These are phyloP conservation scores for Nomada goodeniana DNA, from an alignment of 2,888 invertebrate species.

Conservation along the genomic window DNA sequence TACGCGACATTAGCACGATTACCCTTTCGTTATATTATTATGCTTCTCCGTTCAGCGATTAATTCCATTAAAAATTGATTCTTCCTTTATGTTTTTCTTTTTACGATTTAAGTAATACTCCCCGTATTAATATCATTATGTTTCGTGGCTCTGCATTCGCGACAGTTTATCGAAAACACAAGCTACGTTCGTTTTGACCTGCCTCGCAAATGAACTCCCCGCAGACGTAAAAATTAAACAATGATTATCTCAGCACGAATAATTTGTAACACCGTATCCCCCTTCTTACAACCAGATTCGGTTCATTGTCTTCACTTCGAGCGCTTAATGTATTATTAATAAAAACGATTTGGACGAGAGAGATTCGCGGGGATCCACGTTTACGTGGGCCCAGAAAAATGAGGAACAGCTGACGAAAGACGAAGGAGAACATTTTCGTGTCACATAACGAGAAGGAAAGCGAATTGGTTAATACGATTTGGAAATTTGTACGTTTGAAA, in stretches of 20 bases:
- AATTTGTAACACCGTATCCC: neutral
- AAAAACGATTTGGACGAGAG: neutral
- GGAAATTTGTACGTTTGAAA: neutral
- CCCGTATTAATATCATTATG: no score
- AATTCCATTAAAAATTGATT: no score
- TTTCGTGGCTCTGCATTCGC: neutral
- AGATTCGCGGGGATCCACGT: neutral
- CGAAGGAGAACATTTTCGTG: no score
- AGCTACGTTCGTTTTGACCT: neutral
- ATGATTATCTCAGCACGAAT: slow-evolving; percentile 36
- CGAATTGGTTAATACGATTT: no score
- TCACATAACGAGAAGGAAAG: no score
- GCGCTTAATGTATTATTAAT: neutral
- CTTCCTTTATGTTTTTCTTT: neutral
- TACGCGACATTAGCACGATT: neutral
- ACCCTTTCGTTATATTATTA: no score
- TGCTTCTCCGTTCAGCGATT: no score
- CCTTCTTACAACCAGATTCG: no score
- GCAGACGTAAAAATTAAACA: neutral
- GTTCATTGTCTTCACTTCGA: neutral
- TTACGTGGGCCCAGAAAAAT: no score
- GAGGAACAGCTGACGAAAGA: no score
- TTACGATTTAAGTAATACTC: no score
- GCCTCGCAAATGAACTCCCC: neutral
- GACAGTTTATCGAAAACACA: slow-evolving; percentile 31